These are phyloP conservation scores for Prochilodus magdalenae DNA, from an alignment of 2,113 vertebrate genomes.

Conservation along the genomic window DNA sequence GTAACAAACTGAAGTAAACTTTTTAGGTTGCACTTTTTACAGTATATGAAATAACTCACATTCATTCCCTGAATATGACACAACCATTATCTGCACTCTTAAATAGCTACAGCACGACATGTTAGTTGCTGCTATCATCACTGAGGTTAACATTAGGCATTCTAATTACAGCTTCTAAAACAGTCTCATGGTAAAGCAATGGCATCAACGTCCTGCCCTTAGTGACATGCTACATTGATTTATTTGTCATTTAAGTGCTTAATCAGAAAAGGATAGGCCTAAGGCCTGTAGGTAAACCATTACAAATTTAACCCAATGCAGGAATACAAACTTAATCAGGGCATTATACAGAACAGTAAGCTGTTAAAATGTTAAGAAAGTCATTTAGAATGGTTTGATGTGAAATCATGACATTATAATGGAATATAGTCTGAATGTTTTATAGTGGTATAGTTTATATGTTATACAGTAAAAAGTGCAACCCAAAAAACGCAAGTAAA, in stretches of 20 bases:
- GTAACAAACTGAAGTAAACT: too few relatives aligned
- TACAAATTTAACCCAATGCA: conserved; percentile 3
- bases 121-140: neutral
- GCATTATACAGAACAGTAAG: neutral
- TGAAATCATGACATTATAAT: neutral
- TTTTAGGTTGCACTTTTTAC: too few relatives aligned
- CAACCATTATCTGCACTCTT: neutral
- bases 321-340: neutral
- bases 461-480: too few relatives aligned
- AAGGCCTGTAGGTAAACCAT: conserved; percentile 16
- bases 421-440: neutral
- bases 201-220: neutral
- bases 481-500: too few relatives aligned
- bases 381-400: neutral
- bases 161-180: conserved; percentile 9
- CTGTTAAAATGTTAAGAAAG: neutral
- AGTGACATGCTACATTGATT: conserved; percentile 21
- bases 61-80: neutral
- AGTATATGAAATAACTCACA: too few relatives aligned
- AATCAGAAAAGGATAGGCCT: conserved; percentile 15
- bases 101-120: neutral
- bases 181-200: neutral
- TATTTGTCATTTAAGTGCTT: conserved; percentile 45
- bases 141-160: conserved; percentile 21
- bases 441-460: neutral